These are phyloP conservation scores for Pristiophorus japonicus DNA, from an alignment of 2,113 vertebrate genomes.

Conservation along the genomic window DNA sequence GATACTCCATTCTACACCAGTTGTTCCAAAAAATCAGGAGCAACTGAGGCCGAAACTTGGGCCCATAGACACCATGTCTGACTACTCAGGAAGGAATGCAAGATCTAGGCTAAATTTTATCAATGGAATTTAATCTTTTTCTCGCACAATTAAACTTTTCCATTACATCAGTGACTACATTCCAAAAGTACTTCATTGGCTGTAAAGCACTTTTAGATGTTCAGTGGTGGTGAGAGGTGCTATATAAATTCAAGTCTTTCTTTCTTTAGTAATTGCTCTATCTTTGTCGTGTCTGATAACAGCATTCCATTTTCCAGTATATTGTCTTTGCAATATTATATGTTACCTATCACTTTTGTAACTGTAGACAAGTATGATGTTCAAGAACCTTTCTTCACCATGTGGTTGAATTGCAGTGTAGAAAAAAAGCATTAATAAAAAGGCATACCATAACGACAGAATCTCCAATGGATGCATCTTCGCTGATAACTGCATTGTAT, in stretches of 20 bases:
- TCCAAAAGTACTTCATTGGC: too few species aligned
- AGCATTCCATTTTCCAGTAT: neutral
- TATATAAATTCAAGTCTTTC: too few species aligned
- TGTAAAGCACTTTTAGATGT: too few species aligned
- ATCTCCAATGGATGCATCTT: constrained; percentile 75
- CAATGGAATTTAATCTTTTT: neutral
- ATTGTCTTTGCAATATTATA: neutral
- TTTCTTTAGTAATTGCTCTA: neutral
- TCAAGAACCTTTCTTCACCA: neutral
- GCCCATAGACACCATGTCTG: neutral
- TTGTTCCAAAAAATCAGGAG: too few species aligned
- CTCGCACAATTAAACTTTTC: too few species aligned
- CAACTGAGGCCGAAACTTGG: too few species aligned
- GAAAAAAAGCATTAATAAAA: neutral
- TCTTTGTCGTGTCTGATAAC: neutral
- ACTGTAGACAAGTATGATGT: neutral
- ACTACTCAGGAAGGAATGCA: neutral
- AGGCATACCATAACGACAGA: constrained; percentile 71
- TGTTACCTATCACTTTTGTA: neutral
- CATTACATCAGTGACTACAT: too few species aligned
- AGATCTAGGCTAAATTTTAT: neutral
- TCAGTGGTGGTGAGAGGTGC: too few species aligned
- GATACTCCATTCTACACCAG: too few species aligned
- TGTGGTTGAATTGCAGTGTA: neutral
- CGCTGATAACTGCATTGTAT: constrained; percentile 80